Evolutionary conservation across 2,888 invertebrate genomes (phyloP), one percentile per base, ranked within the genome.

Genomic region (Xylophagus ater): DNA sequence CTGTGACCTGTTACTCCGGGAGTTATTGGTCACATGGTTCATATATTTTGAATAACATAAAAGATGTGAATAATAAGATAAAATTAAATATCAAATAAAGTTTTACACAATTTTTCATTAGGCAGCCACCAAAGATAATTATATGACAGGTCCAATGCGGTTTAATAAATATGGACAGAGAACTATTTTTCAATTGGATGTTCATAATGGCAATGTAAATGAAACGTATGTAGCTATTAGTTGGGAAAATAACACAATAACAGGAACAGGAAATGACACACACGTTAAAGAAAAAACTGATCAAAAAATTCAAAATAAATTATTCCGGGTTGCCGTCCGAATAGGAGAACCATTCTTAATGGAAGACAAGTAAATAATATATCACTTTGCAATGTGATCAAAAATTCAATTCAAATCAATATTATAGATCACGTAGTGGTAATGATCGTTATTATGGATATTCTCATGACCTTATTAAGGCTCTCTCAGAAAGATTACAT

Each of bases 191-290:
- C 71, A 70, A 9, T 59, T 83, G 8, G 75, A 78, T 53, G 70
- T 84, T 49, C 69, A n/a, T n/a, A n/a, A n/a, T 81, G 56, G 81
- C 83, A 58, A 59, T 79, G 43, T 73, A 73, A 3, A 66, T 67
- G 40, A 68, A 66, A 18, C 70, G 71, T 2, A 73, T 74, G 45
- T 67, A n/a, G n/a, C n/a, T n/a, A 73, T 38, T 71, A 72, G 42
- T 68, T 73, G 44, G 58, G 59, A 25, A 51, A 55, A 9, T 65
- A 65, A 65, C 60, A 62, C 51, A 64, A 65, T 1, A n/a, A n/a
- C n/a, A 57, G 59, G 0, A 59, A 59, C 33, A 59, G 63, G 1
- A 42, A 62, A 20, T 42, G 12, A 3, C 53, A 58, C 17, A 33
- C 38, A 73, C 60, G 69, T 75, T 56, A 70, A 78, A 73, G 64